Percentiles rank a stretch among this genome's conserved stretches.
These are phyloP conservation scores for Tor tambroides DNA, from an alignment of 2,113 vertebrate genomes.

Conservation along the genomic window DNA sequence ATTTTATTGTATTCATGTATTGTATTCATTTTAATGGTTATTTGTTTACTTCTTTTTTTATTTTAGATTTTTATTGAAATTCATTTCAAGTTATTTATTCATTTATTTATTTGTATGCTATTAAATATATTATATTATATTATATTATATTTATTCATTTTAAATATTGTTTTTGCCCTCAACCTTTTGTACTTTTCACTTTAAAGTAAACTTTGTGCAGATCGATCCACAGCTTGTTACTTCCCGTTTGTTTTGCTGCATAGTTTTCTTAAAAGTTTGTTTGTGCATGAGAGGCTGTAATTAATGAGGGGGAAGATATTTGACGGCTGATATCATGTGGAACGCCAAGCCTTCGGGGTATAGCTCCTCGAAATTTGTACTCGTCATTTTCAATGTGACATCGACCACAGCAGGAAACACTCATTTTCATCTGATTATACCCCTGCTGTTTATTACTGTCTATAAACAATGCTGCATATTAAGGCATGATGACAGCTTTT, in stretches of 20 bases:
- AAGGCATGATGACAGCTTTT: conserved; percentile 84
- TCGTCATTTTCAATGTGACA: conserved; percentile 81
- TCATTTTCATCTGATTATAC: conserved; percentile 83
- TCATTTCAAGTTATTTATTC: too few relatives aligned
- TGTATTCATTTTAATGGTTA: too few relatives aligned
- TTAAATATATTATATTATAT: too few relatives aligned
- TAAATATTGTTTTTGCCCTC: not conserved
- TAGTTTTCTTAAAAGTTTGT: conserved; percentile 44
- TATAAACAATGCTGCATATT: conserved; percentile 83
- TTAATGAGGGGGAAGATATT: conserved; percentile 51
- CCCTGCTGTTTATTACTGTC: conserved; percentile 84
- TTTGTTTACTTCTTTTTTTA: too few relatives aligned
- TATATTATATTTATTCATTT: too few relatives aligned
- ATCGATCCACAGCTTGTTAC: not conserved
- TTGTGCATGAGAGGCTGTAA: conserved; percentile 47
- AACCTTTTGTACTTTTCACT: not conserved
- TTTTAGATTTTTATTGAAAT: too few relatives aligned
- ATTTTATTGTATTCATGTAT: too few relatives aligned
- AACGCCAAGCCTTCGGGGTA: conserved; percentile 57
- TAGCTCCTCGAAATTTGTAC: conserved; percentile 78
- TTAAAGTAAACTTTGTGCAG: not conserved
- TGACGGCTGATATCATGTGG: conserved; percentile 29
- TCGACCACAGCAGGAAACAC: conserved; percentile 79
- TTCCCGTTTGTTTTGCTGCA: conserved; percentile 17
- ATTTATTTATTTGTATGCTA: too few relatives aligned